Evolutionary conservation across 2,113 vertebrate species (phyloP).

Genomic region (Rhagologus leucostigma): DNA sequence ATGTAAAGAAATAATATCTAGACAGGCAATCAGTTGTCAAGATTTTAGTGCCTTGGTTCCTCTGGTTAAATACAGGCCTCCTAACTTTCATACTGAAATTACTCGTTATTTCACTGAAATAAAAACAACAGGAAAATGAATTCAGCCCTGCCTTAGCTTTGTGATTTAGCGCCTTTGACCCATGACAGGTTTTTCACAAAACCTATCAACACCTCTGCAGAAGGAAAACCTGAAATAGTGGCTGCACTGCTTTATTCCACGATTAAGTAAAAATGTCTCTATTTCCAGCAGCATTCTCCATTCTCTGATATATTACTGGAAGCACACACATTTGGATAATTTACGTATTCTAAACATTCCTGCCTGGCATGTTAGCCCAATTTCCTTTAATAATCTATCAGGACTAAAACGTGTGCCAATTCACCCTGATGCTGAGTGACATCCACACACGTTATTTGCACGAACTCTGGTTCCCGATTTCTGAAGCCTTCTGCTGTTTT

Average conservation of each 20-base stretch:
- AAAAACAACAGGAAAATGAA: not conserved
- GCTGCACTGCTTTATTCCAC: not conserved
- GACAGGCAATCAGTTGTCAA: not conserved
- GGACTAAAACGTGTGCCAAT: not conserved
- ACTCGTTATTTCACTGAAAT: not conserved
- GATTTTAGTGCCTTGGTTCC: not conserved
- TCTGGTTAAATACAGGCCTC: not conserved
- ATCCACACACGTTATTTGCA: not conserved
- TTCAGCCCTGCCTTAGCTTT: not conserved
- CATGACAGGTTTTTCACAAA: not conserved
- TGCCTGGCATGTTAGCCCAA: not conserved
- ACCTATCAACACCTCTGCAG: not conserved
- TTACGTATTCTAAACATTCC: not conserved
- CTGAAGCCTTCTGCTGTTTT: not conserved
- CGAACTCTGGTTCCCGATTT: not conserved
- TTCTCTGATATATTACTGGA: not conserved
- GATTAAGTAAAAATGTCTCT: not conserved
- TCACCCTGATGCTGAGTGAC: not conserved
- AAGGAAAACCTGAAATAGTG: not conserved
- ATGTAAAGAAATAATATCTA: not conserved
- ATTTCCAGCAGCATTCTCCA: not conserved
- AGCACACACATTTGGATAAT: not conserved
- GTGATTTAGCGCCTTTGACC: not conserved
- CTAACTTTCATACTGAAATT: not conserved
- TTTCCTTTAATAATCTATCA: not conserved